phyloP scores from a whole-genome alignment of 2,113 vertebrate species.

The Boleophthalmus pectinirostris region DNA sequence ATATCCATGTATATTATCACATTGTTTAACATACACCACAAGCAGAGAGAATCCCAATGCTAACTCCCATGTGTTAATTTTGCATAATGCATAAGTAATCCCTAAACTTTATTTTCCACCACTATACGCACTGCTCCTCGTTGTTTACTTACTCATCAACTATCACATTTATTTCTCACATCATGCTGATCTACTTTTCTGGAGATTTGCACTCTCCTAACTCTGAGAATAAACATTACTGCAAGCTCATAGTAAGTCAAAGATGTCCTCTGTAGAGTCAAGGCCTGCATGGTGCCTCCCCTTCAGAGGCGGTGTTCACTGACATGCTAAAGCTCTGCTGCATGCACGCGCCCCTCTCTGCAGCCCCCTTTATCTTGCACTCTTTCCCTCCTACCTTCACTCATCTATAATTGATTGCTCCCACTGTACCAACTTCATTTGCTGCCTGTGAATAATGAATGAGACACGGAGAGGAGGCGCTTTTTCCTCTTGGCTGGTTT shows the following conservation, averaged over 20 bases:
- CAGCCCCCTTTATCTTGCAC: conserved; percentile 48
- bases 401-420: conserved; percentile 80
- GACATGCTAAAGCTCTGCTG: conserved; percentile 51
- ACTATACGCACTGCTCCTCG: background rate
- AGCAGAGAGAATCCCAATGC: no score
- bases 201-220: background rate
- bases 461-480: conserved; percentile 69
- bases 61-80: background rate
- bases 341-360: conserved; percentile 48
- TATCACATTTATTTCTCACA: background rate
- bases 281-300: conserved; percentile 20
- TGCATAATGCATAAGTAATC: background rate
- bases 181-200: background rate
- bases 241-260: conserved; percentile 9
- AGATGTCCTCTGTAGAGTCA: conserved; percentile 12
- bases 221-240: background rate
- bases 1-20: no score
- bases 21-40: no score
- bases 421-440: conserved; percentile 79
- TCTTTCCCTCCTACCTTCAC: conserved; percentile 58
- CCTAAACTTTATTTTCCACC: background rate
- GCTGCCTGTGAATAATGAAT: conserved; percentile 78
- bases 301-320: conserved; percentile 31
- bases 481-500: conserved; percentile 71
- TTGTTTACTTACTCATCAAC: background rate